These are phyloP conservation scores for Hyposoter didymator DNA, from an alignment of 2,888 invertebrate species.

Conservation along the genomic window DNA sequence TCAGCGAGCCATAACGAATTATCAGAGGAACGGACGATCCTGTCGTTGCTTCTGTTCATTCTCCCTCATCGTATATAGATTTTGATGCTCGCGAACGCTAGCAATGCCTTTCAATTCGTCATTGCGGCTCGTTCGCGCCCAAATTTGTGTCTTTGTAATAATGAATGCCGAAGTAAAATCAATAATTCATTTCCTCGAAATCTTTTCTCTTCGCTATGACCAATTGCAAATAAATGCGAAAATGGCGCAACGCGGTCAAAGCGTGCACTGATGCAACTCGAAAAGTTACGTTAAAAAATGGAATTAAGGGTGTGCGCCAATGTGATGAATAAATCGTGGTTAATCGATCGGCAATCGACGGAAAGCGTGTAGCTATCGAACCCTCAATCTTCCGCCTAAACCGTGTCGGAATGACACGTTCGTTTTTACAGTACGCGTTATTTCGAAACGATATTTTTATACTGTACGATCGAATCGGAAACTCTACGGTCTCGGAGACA, in stretches of 20 bases:
- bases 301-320: too few relatives aligned
- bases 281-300: too few relatives aligned
- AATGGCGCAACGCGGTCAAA: too few relatives aligned
- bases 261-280: too few relatives aligned
- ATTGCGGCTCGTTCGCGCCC: not conserved
- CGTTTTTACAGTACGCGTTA: not conserved
- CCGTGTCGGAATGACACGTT: too few relatives aligned
- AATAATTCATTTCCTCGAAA: not conserved
- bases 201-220: not conserved
- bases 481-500: conserved; percentile 34
- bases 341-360: too few relatives aligned
- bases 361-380: too few relatives aligned
- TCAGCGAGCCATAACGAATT: conserved; percentile 49
- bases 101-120: conserved; percentile 46
- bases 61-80: conserved; percentile 25
- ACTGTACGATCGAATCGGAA: not conserved
- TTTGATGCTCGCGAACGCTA: conserved; percentile 48
- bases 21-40: conserved; percentile 29
- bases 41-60: conserved; percentile 2
- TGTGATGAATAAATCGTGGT: too few relatives aligned
- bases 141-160: not conserved
- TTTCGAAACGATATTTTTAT: not conserved
- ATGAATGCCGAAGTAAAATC: not conserved
- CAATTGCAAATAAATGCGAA: too few relatives aligned
- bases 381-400: too few relatives aligned